phyloP scores from a whole-genome alignment of 2,888 invertebrate species.

The Opisthograptis luteolata region DNA sequence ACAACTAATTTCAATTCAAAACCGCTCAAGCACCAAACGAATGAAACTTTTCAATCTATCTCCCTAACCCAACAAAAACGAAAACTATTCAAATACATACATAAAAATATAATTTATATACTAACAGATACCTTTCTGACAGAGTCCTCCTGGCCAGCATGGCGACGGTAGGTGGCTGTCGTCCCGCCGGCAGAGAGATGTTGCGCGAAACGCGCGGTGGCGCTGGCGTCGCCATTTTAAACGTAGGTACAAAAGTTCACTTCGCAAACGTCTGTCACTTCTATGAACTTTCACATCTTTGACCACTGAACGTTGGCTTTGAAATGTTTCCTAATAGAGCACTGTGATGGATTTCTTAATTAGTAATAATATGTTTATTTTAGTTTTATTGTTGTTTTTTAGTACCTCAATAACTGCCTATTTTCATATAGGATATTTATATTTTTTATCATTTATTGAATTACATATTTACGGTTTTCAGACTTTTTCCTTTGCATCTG shows the following conservation, averaged over 20 bases:
- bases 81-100: conserved; percentile 4
- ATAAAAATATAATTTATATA: conserved; percentile 13
- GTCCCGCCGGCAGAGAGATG: conserved; percentile 76
- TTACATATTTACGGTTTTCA: no score
- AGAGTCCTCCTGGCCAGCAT: conserved; percentile 70
- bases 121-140: conserved; percentile 72
- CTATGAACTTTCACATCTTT: conserved; percentile 28
- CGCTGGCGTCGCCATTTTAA: conserved; percentile 62
- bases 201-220: conserved; percentile 76
- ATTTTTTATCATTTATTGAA: no score
- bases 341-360: no score
- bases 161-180: conserved; percentile 71
- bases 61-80: background rate
- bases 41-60: no score
- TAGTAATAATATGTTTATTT: no score
- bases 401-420: no score
- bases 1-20: no score
- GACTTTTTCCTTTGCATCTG: no score
- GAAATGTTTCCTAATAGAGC: background rate
- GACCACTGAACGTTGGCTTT: conserved; percentile 1
- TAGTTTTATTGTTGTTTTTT: no score
- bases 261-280: conserved; percentile 15
- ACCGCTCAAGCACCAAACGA: no score
- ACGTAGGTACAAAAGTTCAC: conserved; percentile 10
- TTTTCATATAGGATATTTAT: no score